phyloP scores from a whole-genome alignment of 2,797 vertebrate genomes.

The Rhadinocentrus ornatus region DNA sequence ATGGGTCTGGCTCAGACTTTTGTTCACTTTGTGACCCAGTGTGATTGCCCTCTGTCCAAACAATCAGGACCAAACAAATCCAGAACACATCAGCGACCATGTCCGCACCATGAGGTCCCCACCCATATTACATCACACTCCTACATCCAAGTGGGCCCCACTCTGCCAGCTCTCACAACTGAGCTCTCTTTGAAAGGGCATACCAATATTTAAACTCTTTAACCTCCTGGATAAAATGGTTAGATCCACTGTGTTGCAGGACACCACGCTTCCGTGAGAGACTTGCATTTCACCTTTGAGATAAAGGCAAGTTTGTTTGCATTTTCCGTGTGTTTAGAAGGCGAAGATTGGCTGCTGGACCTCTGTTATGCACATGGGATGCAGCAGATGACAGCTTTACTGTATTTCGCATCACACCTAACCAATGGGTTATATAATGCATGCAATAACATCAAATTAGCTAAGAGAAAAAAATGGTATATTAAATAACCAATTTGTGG shows the following conservation, averaged over 20 bases:
- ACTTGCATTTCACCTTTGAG: not conserved
- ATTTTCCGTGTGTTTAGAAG: not conserved
- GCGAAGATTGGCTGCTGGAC: not conserved
- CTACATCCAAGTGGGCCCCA: constrained; percentile 46
- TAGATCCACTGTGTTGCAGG: not conserved
- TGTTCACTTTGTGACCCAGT: constrained; percentile 50
- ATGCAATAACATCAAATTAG: not conserved
- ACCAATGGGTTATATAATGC: not conserved
- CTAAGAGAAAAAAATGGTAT: not conserved
- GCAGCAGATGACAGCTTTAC: not conserved
- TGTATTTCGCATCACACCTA: not conserved
- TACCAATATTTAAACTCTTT: constrained; percentile 35
- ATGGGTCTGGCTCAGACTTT: constrained; percentile 24
- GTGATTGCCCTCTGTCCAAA: constrained; percentile 69
- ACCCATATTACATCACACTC: constrained; percentile 68
- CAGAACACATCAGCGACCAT: constrained; percentile 52
- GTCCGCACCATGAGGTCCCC: constrained; percentile 59
- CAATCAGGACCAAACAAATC: constrained; percentile 58
- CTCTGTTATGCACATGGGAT: not conserved
- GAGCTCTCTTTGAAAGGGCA: constrained; percentile 33
- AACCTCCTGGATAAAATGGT: constrained; percentile 1
- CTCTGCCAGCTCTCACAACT: constrained; percentile 21
- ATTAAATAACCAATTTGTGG: not conserved
- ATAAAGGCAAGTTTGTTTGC: not conserved
- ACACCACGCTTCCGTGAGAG: not conserved